Base-by-base conservation (phyloP, 2,113 vertebrate species). In the Myanophis thanlyinensis region DNA sequence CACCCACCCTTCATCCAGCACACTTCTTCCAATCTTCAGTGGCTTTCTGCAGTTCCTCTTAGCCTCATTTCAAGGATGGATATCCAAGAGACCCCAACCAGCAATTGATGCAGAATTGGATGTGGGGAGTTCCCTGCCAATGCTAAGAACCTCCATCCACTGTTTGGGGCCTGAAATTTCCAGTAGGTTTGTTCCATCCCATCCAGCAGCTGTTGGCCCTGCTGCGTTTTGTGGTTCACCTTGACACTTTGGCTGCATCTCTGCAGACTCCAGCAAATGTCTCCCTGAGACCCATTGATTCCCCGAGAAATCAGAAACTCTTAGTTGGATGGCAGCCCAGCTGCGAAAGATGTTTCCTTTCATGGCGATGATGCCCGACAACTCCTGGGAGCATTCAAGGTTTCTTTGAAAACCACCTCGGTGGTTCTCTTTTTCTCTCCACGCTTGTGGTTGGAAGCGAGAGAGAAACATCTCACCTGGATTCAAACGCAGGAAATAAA, bases 331-430 rank as follows among this genome's bases (percentile, higher is more conserved):
- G 40, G 80, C 51, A 56, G 80, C 51, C 51, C 54, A 48, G 53
- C 30, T 86, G 84, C 56, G 15, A 86, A 59, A 35, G 84, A 30
- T 1, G 5, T 44, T 88, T 35, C 53, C 67, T 85, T 85, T 90
- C 3, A 30, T 46, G 48, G 11, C 30, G 90, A 56, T 91, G 89
- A 46, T 89, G 80, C 5, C 53, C 67, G 0, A 1, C 44, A 46
- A 84, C 93, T 91, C 93, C 93, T 5, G 85, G 92, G 22, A 91
- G 89, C 0, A 0, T 93, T 94, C 18, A 85, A 91, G 20, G 85
- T 91, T 40, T 44, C 85, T 25, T 54, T 90, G 49, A 1, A 62
- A 40, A 90, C 54, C 51, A 89, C 53, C 0, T 1, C 5, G 13
- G 13, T 8, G 1, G 1, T 1, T 9, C 47, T 12, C 46, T 51